Percentiles rank a stretch among this genome's conserved stretches.
Conservation (phyloP, 2,113 vertebrate species). For the Cyprichromis sp. region DNA sequence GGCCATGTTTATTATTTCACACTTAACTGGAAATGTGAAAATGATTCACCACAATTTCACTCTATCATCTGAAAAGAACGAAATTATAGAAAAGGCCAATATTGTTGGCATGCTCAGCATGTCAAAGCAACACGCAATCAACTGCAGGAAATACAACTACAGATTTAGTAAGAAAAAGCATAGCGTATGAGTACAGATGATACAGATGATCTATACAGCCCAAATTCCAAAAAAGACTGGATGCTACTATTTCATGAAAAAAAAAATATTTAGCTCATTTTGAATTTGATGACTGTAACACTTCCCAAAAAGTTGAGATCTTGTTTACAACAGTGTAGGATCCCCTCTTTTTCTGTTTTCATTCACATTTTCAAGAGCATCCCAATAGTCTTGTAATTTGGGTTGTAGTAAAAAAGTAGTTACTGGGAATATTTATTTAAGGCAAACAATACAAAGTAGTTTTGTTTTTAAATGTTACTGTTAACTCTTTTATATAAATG, state of each 20-base stretch:
- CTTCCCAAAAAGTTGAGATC: not conserved
- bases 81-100: not conserved
- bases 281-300: not conserved
- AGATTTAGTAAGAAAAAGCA: not conserved
- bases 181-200: not conserved
- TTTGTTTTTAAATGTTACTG: not conserved
- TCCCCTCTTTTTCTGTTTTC: not conserved
- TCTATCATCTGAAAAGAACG: not conserved
- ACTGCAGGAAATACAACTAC: not conserved
- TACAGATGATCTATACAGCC: not conserved
- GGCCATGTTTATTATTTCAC: conserved; percentile 4
- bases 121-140: not conserved
- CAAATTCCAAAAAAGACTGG: not conserved
- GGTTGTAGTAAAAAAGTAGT: not conserved
- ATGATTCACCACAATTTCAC: conserved; percentile 9
- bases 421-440: not conserved
- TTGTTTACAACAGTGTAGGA: not conserved
- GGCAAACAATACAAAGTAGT: not conserved
- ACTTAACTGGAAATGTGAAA: conserved; percentile 17
- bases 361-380: not conserved
- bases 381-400: not conserved
- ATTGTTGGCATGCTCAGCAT: not conserved
- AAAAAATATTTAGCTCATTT: not conserved
- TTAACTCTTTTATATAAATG: not conserved
- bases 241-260: not conserved